Evolutionary conservation across 2,113 vertebrate species (phyloP), one percentile per base, ranked within the genome.

Genomic region (Puma concolor): DNA sequence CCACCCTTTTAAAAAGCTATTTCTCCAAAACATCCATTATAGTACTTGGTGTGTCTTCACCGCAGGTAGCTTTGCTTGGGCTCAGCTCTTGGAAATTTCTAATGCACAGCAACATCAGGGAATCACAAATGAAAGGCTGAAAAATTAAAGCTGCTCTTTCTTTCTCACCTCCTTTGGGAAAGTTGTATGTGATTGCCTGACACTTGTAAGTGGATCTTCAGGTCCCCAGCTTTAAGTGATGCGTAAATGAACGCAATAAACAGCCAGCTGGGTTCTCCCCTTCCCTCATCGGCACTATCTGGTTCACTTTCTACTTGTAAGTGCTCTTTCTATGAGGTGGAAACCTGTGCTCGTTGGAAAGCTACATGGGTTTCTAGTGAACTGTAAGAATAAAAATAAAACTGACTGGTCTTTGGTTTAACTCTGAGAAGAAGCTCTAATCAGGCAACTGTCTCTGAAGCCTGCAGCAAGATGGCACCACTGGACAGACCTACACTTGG

Each of bases 101-200:
- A 77, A n/a, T 9, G 8, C 1, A 79, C 41, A 88, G 44, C 11
- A 57, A 16, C 12, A 50, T 89, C 72, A 69, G 31, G 14, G 44
- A 93, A 83, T 94, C 95, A 94, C 41, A 95, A 67, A 92, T 50
- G 60, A 60, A 48, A 92, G 36, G 10, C 64, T 88, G 5, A 92
- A 74, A 89, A 89, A 94, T 76, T 23, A 93, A 76, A n/a, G 41
- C 67, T 81, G 11, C 60, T 76, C 3, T 14, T 89, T 19, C 63
- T 57, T 48, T 54, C 38, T 86, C 15, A 6, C 33, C 29, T 87
- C 19, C 76, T 88, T 41, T 66, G 29, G 31, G 92, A 74, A 93
- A 80, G 38, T 19, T 67, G 48, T 60, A 44, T 10, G 21, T 38
- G 71, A 89, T 1, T 77, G 54, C 10, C 44, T 71, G 84, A 54